Percentiles rank a stretch among this genome's conserved stretches.
Conservation (phyloP, 2,888 invertebrate genomes). For the Steinernema scapterisci region DNA sequence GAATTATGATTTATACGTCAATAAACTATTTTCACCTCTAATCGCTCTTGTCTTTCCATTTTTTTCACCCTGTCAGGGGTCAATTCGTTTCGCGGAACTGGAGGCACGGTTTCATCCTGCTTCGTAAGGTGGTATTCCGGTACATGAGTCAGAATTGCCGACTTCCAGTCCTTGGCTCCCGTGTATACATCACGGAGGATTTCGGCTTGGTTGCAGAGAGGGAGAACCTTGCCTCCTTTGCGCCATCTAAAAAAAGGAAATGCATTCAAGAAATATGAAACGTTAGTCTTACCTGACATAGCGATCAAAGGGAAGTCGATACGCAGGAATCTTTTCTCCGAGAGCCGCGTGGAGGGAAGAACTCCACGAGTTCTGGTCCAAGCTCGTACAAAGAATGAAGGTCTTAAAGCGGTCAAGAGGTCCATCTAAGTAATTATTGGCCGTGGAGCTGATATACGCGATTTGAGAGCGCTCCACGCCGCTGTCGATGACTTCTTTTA, state of each 20-base stretch:
- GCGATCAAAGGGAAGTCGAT: slow-evolving; percentile 37
- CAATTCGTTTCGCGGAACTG: background rate
- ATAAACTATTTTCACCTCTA: background rate
- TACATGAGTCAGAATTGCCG: slow-evolving; percentile 26
- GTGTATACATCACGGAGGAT: slow-evolving; percentile 32
- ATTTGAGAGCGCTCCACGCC: slow-evolving; percentile 20
- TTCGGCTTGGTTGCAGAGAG: slow-evolving; percentile 20
- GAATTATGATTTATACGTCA: background rate
- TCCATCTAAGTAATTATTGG: slow-evolving; percentile 10
- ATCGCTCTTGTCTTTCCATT: background rate
- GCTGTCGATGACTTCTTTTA: slow-evolving; percentile 26
- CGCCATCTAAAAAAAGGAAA: slow-evolving; percentile 13
- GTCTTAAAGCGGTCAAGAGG: slow-evolving; percentile 34
- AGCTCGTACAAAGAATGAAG: slow-evolving; percentile 32
- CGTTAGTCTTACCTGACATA: slow-evolving; percentile 33
- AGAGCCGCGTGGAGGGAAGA: slow-evolving; percentile 20
- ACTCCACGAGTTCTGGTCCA: slow-evolving; percentile 16
- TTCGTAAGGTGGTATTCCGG: slow-evolving; percentile 25
- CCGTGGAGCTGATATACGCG: slow-evolving; percentile 26
- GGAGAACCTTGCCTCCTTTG: slow-evolving; percentile 33
- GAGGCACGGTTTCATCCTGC: background rate
- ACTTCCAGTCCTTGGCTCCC: slow-evolving; percentile 24
- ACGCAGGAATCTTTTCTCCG: slow-evolving; percentile 29
- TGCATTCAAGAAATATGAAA: too few species aligned
- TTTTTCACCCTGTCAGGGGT: slow-evolving; percentile 5